These are phyloP conservation scores for Nibea coibor DNA, from an alignment of 2,113 vertebrate genomes.

Conservation along the genomic window DNA sequence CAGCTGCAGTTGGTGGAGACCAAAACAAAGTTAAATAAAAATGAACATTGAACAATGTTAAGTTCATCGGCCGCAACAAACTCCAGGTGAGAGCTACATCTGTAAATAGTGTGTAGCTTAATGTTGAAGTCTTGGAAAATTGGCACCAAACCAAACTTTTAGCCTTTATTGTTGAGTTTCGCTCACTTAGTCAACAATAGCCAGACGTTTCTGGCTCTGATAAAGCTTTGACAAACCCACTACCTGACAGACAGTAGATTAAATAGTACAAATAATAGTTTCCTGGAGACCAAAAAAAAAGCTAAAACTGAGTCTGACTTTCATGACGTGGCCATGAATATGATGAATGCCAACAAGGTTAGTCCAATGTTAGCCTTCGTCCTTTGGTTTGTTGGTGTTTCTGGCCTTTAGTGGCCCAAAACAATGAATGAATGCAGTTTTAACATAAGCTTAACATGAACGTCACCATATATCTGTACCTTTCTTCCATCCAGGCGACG, in stretches of 20 bases:
- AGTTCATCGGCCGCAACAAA: not conserved
- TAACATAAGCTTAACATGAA: not conserved
- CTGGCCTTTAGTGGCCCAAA: too few species aligned
- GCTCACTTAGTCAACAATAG: too few species aligned
- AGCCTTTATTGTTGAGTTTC: too few species aligned
- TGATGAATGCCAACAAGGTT: not conserved
- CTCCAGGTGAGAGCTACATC: not conserved
- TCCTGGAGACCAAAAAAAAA: too few species aligned
- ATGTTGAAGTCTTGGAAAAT: not conserved
- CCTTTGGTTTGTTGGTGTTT: not conserved
- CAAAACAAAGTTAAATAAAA: not conserved
- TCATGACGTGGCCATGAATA: not conserved
- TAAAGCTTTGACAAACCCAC: too few species aligned
- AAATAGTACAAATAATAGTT: too few species aligned
- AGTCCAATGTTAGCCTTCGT: not conserved
- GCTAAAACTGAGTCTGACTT: too few species aligned
- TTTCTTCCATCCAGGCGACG: slow-evolving; percentile 64
- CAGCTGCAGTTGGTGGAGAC: not conserved
- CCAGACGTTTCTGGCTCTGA: too few species aligned
- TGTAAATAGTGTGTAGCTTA: not conserved
- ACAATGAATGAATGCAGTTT: too few species aligned
- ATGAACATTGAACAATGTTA: not conserved
- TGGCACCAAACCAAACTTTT: not conserved
- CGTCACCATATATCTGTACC: not conserved
- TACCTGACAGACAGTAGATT: too few species aligned